Evolutionary conservation across 2,888 invertebrate genomes (phyloP).

Genomic region (Aproaerema taeniolella): DNA sequence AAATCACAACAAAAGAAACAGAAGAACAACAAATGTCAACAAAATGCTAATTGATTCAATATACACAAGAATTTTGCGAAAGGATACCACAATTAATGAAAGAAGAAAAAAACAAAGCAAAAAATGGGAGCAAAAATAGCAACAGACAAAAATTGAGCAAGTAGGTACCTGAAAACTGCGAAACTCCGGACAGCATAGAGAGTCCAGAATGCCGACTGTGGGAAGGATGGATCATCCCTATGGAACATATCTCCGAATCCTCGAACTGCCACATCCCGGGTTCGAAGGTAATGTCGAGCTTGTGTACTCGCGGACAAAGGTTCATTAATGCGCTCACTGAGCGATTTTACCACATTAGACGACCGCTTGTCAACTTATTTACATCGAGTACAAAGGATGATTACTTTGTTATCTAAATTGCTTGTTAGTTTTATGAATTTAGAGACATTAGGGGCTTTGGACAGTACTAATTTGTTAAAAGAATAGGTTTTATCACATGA

Average conservation of each 20-base stretch:
- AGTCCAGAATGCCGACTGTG: conserved; percentile 85
- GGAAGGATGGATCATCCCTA: conserved; percentile 87
- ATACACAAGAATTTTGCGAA: too few species aligned
- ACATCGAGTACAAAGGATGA: conserved; percentile 21
- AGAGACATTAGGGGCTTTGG: not conserved
- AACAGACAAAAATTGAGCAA: too few species aligned
- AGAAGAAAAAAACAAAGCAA: too few species aligned
- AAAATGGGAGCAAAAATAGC: too few species aligned
- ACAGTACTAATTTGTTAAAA: not conserved
- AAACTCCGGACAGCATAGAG: conserved; percentile 63
- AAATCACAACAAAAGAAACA: too few species aligned
- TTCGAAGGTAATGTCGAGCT: conserved; percentile 19
- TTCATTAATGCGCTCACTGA: conserved; percentile 17
- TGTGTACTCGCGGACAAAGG: conserved; percentile 20
- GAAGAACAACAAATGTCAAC: too few species aligned
- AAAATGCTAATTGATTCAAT: too few species aligned
- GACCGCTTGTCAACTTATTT: conserved; percentile 16
- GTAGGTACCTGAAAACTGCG: conserved; percentile 66
- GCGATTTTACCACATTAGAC: conserved; percentile 17
- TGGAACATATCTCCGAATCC: conserved; percentile 88
- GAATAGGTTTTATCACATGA: conserved; percentile 35
- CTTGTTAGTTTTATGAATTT: not conserved
- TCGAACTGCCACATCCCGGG: conserved; percentile 81
- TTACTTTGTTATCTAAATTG: conserved; percentile 5
- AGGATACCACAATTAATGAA: too few species aligned